Base-by-base conservation (phyloP, 2,888 invertebrate genomes). In the Pelosia muscerda region DNA sequence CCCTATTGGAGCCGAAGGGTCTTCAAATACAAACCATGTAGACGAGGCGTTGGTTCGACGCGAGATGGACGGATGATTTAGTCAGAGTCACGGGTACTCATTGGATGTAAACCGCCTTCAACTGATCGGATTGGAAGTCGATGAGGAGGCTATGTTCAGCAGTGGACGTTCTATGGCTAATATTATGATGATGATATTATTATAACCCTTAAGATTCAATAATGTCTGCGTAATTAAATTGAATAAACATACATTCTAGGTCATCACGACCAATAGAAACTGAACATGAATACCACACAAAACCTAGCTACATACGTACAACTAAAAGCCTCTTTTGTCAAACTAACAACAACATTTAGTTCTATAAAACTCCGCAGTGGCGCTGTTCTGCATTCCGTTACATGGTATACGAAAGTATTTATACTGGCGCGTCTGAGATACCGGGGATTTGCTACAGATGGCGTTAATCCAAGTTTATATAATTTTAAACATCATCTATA, bases 301-400 rank as follows among this genome's bases (percentile, higher is more conserved):
- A 58, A 53, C 4, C 15, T 49, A 19, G n/a, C 10, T 49, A 66
- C 56, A 25, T 63, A 66, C 23, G 1, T 63, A 66, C 66, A 65
- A 77, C 72, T 79, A 76, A 65, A 77, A 73, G 59, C 81, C 78
- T 81, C 81, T 79, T 79, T 80, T 77, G 81, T 75, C 81, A 10
- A 59, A 31, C 28, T 22, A 63, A 77, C 79, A 81, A 80, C 71
- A 81, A 74, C 81, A 70, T 70, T 68, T 79, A 72, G 72, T 79
- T 73, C 61, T 60, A n/a, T 68, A 68, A 66, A 68, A 63, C 63
- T 60, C 68, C 76, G 26, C 53, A 6, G n/a, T 66, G 69, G 79
- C 73, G 76, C 78, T 81, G 63, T 38, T 34, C 49, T 19, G 13
- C 55, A 60, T 66, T 72, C 60, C 55, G 72, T 74, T 65, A 73